Conservation (phyloP, 2,797 vertebrate species). For the Smutsia gigantea region DNA sequence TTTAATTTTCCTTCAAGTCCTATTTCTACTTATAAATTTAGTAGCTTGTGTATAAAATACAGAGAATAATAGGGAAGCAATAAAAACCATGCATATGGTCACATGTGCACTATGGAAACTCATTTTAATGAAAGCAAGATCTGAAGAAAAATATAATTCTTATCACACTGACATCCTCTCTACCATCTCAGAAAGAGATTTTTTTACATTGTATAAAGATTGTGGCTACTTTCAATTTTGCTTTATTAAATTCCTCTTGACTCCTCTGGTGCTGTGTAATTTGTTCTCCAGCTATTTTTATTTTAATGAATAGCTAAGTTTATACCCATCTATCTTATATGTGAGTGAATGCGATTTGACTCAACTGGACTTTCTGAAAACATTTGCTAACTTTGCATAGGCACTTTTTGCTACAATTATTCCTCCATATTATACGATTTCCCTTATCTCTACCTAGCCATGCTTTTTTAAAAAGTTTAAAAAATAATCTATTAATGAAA, state of each 20-base stretch:
- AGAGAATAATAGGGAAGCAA: constrained; percentile 10
- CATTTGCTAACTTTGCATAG: constrained; percentile 35
- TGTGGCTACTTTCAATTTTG: constrained; percentile 5
- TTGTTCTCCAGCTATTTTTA: constrained; percentile 43
- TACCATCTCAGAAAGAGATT: background rate
- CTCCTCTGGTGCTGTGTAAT: background rate
- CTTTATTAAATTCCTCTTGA: constrained; percentile 50
- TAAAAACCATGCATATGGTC: background rate
- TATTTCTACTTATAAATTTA: constrained; percentile 8
- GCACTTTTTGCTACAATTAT: constrained; percentile 34
- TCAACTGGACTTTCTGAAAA: constrained; percentile 40
- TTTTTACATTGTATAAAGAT: background rate
- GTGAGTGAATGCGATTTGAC: constrained; percentile 53
- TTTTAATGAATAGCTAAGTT: constrained; percentile 58
- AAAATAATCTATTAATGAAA: constrained; percentile 48
- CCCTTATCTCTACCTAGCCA: constrained; percentile 54
- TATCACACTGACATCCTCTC: background rate
- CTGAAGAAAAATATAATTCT: background rate
- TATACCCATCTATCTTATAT: constrained; percentile 42
- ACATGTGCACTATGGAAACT: background rate
- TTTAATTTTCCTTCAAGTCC: constrained; percentile 16
- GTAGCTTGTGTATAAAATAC: constrained; percentile 27
- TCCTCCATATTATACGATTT: background rate
- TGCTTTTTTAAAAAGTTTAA: background rate
- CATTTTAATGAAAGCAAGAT: background rate